Evolutionary conservation across 2,888 invertebrate species (phyloP), one percentile per base, ranked within the genome.

Genomic region (Trichopria drosophilae): DNA sequence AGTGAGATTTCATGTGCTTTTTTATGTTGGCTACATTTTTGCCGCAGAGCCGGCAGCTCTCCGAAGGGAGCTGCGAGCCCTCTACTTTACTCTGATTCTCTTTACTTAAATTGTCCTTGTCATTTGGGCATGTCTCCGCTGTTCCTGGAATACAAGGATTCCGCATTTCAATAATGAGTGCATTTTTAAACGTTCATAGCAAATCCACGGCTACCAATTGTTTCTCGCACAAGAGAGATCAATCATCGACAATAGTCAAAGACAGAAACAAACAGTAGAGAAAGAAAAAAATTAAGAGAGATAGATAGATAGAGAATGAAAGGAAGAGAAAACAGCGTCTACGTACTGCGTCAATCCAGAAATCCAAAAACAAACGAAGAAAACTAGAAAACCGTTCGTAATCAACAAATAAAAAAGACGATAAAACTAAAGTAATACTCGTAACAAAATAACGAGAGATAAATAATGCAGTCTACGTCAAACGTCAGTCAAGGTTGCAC

Each of bases 1-100:
- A 72, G 60, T 76, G 76, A 44, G 75, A 75, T 68, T 76, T 74
- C 75, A 76, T 76, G 64, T 76, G 76, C 61, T 76, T 76, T 68
- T 75, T 75, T 59, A 75, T 71, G 64, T 76, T 76, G 57, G 75
- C 73, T 64, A 76, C 76, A 61, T 62, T 75, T 64, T 76, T 76
- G 62, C 76, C 76, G 65, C 76, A 76, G 53, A 73, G 65, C 64
- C 72, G 72, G 67, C 76, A 76, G 64, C 74, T 66, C 60, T 72
- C 73, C 61, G 68, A 65, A 63, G 69, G 68, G 58, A 71, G 65
- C 54, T 66, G 66, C 42, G 64, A 55, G 53, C 64, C 58, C 52
- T 74, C 74, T 67, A 70, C 65, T 59, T 75, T 74, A 69, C 59
- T 62, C 45, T 68, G 69, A 68, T 53, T 60, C 55, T 74, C 72